Evolutionary conservation across 1,140 invertebrate genomes (phyloP), one percentile per base, ranked within the genome.

Genomic region (Thaumatotibia leucotreta): DNA sequence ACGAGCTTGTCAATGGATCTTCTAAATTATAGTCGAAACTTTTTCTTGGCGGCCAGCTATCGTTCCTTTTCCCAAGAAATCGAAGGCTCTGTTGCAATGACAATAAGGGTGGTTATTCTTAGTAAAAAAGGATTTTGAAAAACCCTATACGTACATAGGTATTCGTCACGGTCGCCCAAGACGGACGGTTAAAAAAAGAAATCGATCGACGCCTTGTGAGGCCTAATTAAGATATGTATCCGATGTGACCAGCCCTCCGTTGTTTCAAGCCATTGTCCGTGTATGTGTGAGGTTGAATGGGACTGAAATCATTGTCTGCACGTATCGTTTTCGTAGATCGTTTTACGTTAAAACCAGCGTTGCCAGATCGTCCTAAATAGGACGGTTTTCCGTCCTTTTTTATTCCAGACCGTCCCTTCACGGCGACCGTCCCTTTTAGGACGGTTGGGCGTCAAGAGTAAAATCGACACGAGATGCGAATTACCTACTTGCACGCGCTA

Each of bases 191-290:
- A 77, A 74, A 84, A 83, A 83, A 80, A 67, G 64, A 70, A 72
- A 74, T 65, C 78, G 76, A 74, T 74, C 75, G 76, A 68, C 82
- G 77, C 74, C 77, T 74, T 86, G 84, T 86, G 84, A 73, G 84
- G 84, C 72, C 84, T 86, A 86, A 86, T 86, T 86, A 86, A 86
- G 84, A 86, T 86, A 86, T 85, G 83, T 86, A 86, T 78, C 63
- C 82, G 81, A 84, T 79, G 79, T 73, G 76, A 70, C 74, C 77
- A 72, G 67, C 79, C 77, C 79, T 77, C 72, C 73, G 70, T 72
- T 77, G 77, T 78, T 73, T 75, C 72, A 72, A 77, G 63, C 79
- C 76, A 80, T 80, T 81, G 76, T 79, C 75, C 70, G 64, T 76
- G 67, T 67, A 69, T 70, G 71, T 58, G 52, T 27, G 52, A 27